These are phyloP conservation scores for Chionodraco myersi DNA, from an alignment of 2,113 vertebrate species.

Conservation along the genomic window DNA sequence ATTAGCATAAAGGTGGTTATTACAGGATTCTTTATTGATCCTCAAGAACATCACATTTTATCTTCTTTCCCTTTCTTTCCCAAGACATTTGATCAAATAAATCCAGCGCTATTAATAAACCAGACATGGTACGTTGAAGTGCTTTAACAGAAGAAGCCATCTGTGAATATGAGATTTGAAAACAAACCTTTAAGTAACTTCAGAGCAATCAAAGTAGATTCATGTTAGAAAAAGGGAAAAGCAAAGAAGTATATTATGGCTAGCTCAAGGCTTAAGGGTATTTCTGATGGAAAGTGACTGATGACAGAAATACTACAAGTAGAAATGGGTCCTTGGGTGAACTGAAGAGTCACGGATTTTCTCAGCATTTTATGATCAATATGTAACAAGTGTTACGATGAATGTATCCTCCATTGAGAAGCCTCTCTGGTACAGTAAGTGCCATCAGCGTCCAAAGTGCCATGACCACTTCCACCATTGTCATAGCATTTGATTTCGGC, in stretches of 20 bases:
- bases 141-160: background rate
- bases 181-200: background rate
- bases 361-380: background rate
- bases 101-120: constrained; percentile 29
- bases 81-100: constrained; percentile 25
- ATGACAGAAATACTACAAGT: background rate
- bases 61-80: constrained; percentile 8
- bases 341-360: constrained; percentile 1
- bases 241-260: too few species aligned
- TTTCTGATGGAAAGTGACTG: background rate
- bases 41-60: constrained; percentile 31
- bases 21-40: constrained; percentile 42
- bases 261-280: background rate
- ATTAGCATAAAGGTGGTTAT: constrained; percentile 40
- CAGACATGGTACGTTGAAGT: background rate
- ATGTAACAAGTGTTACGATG: background rate
- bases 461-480: background rate
- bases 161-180: background rate
- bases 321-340: background rate
- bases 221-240: too few species aligned
- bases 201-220: background rate
- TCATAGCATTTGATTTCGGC: background rate
- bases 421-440: background rate
- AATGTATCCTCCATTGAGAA: background rate
- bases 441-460: background rate